Percentiles rank a stretch among this genome's conserved stretches.
Conservation (phyloP, 2,113 vertebrate species). For the Psilopogon haemacephalus region DNA sequence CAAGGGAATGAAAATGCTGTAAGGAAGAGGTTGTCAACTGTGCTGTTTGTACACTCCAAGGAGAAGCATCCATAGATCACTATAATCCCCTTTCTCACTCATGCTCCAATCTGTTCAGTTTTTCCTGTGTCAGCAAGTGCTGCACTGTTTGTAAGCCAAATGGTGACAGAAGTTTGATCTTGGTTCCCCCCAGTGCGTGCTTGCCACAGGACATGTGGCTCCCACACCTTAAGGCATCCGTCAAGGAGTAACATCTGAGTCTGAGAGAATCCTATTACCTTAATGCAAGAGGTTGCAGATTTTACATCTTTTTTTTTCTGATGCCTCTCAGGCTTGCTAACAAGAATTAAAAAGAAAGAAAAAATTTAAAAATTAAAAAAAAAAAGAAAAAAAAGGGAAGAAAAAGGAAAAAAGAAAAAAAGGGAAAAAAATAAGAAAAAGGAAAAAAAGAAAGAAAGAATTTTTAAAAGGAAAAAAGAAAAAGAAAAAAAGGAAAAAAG, state of each 20-base stretch:
- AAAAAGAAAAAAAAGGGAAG: too few species aligned
- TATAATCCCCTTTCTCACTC: not conserved
- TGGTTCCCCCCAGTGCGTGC: not conserved
- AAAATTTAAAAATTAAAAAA: too few species aligned
- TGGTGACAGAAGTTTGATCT: constrained; percentile 20
- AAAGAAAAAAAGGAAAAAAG: too few species aligned
- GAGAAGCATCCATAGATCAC: not conserved
- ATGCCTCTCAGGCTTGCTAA: not conserved
- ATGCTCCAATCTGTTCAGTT: not conserved
- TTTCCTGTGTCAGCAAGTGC: constrained; percentile 13
- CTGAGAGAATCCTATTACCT: not conserved
- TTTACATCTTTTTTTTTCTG: not conserved
- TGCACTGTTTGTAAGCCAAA: not conserved
- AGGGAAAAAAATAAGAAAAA: too few species aligned
- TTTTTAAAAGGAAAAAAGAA: too few species aligned
- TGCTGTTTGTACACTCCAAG: not conserved
- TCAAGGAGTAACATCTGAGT: not conserved
- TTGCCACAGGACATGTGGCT: not conserved
- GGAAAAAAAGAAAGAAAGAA: too few species aligned
- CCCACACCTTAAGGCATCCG: not conserved
- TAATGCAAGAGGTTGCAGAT: not conserved
- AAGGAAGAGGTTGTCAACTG: not conserved
- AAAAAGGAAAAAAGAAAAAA: too few species aligned
- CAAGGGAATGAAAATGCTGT: not conserved
- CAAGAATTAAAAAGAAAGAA: not conserved